phyloP scores from a whole-genome alignment of 2,113 vertebrate species.

The Promerops cafer region DNA sequence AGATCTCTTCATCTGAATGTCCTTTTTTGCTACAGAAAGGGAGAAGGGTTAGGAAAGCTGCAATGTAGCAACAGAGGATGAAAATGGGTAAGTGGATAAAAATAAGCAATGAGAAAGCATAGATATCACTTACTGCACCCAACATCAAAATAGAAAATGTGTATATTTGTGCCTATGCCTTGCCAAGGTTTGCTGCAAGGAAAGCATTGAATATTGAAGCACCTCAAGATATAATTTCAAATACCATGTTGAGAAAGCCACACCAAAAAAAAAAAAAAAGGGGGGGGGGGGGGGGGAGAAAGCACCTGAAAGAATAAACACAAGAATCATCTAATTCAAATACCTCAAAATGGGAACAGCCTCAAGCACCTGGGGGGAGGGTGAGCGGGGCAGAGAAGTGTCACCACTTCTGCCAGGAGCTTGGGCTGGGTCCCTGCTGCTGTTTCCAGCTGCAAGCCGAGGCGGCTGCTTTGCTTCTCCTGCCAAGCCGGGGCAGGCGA shows the following conservation, averaged over 20 bases:
- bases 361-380: not conserved
- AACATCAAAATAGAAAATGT: not conserved
- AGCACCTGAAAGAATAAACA: not conserved
- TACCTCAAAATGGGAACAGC: not conserved
- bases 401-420: fast-evolving
- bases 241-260: not conserved
- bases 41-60: not conserved
- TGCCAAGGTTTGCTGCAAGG: not conserved
- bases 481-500: not conserved
- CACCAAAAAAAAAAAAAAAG: too few relatives aligned
- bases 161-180: not conserved
- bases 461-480: not conserved
- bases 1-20: not conserved
- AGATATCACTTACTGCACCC: not conserved
- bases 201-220: not conserved
- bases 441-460: not conserved
- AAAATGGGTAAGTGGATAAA: not conserved
- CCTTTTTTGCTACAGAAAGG: not conserved
- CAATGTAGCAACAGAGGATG: not conserved
- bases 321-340: not conserved
- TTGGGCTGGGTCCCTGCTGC: not conserved
- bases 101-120: not conserved
- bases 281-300: fast-evolving
- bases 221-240: not conserved
- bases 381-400: fast-evolving